Conservation (phyloP, 2,113 vertebrate species). For the Anguilla japonica region DNA sequence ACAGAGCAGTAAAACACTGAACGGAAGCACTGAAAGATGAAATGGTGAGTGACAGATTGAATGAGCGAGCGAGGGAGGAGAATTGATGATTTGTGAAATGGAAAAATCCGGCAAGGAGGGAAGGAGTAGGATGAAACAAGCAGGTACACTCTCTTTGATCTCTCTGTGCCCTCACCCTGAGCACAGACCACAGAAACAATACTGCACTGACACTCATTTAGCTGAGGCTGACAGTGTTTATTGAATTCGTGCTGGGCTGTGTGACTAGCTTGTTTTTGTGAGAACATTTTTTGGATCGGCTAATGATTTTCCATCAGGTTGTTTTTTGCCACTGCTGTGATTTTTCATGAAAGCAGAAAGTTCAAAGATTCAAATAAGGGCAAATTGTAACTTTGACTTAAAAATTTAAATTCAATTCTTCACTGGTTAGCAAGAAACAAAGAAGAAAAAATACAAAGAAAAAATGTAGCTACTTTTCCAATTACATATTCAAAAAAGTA, state of each 20-base stretch:
- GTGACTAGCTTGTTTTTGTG: background rate
- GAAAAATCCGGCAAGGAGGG: background rate
- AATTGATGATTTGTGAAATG: background rate
- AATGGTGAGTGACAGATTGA: background rate
- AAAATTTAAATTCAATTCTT: too few relatives aligned
- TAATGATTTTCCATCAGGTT: background rate
- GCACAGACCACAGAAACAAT: background rate
- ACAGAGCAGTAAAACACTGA: slow-evolving; percentile 7
- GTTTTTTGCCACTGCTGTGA: background rate
- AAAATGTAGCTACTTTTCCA: too few relatives aligned
- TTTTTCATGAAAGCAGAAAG: too few relatives aligned
- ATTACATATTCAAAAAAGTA: too few relatives aligned
- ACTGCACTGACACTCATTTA: background rate
- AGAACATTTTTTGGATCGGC: background rate
- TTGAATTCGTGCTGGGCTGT: background rate
- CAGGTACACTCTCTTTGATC: background rate
- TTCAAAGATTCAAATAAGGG: too few relatives aligned
- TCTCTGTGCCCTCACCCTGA: background rate
- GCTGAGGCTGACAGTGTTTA: background rate
- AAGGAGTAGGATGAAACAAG: background rate
- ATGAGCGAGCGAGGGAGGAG: slow-evolving; percentile 3
- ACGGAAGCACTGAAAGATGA: background rate
- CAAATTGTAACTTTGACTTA: too few relatives aligned
- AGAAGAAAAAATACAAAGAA: too few relatives aligned
- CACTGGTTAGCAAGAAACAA: too few relatives aligned